These are phyloP conservation scores for Trypoxylus dichotomus DNA, from an alignment of 1,140 invertebrate species.

Conservation along the genomic window DNA sequence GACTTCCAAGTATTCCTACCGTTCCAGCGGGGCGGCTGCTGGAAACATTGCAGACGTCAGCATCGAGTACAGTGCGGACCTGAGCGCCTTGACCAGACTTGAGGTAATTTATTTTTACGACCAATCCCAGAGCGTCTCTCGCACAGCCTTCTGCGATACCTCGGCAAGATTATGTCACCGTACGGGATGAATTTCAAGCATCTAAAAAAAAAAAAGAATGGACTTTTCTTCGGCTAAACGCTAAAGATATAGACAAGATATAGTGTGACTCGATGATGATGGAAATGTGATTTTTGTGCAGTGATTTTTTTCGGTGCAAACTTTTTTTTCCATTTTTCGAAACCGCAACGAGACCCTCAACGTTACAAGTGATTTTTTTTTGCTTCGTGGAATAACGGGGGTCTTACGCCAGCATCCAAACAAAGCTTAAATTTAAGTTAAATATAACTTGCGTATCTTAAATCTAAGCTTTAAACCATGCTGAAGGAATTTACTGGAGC, in stretches of 20 bases:
- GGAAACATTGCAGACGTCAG: conserved; percentile 80
- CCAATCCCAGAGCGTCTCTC: background rate
- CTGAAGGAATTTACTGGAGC: no score
- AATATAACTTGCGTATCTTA: no score
- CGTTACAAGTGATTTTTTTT: background rate
- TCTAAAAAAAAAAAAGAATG: no score
- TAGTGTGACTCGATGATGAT: background rate
- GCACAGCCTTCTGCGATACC: background rate
- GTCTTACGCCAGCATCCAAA: no score
- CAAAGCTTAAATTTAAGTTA: no score
- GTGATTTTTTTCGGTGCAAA: background rate
- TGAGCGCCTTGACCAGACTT: conserved; percentile 87
- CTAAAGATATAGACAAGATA: no score
- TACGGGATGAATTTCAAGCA: background rate
- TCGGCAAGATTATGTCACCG: background rate
- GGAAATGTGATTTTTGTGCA: conserved; percentile 11
- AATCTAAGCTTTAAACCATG: no score
- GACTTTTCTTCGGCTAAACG: no score
- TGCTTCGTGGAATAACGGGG: background rate
- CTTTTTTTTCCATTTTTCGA: background rate
- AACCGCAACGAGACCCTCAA: background rate
- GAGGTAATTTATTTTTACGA: conserved; percentile 68
- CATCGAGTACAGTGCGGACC: conserved; percentile 91
- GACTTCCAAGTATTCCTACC: conserved; percentile 87
- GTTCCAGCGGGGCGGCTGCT: conserved; percentile 74